Percentiles rank a stretch among this genome's conserved stretches.
phyloP scores from a whole-genome alignment of 2,888 invertebrate species.

The Chrysina gloriosa region DNA sequence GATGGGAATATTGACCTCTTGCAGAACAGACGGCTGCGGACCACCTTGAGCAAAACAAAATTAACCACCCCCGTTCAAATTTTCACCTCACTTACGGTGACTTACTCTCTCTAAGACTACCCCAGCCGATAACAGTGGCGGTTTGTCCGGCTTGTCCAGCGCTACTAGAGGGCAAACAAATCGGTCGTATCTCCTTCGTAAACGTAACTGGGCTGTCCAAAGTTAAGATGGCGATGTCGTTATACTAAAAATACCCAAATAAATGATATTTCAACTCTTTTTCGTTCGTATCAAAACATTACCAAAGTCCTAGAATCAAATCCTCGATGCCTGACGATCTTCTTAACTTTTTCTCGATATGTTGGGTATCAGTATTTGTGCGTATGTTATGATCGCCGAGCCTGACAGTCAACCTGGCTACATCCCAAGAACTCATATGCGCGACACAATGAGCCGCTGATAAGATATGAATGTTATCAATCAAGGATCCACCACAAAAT shows the following conservation, averaged over 20 bases:
- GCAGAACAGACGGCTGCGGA: constrained; percentile 82
- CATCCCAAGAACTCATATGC: constrained; percentile 91
- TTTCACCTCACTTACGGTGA: too few relatives aligned
- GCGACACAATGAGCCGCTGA: constrained; percentile 92
- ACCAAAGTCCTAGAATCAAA: constrained; percentile 87
- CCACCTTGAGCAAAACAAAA: constrained; percentile 70
- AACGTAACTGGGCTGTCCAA: constrained; percentile 81
- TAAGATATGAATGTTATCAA: constrained; percentile 81
- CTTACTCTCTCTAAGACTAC: constrained; percentile 83
- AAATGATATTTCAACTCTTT: background rate
- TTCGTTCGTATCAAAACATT: constrained; percentile 52
- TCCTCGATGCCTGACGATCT: constrained; percentile 86
- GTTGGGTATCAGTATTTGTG: constrained; percentile 78
- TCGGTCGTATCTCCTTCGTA: constrained; percentile 77
- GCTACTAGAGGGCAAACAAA: constrained; percentile 76
- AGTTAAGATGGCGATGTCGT: constrained; percentile 85
- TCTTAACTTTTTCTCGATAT: constrained; percentile 83
- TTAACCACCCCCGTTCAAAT: background rate
- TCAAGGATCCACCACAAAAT: constrained; percentile 89
- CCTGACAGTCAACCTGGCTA: constrained; percentile 82
- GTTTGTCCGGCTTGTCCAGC: constrained; percentile 75
- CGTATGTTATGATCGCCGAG: constrained; percentile 88
- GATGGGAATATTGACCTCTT: constrained; percentile 86
- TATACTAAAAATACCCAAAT: constrained; percentile 77
- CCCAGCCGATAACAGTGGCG: constrained; percentile 91